Percentiles rank a stretch among this genome's conserved stretches.
These are phyloP conservation scores for Festucalex cinctus DNA, from an alignment of 2,113 vertebrate species.

Conservation along the genomic window DNA sequence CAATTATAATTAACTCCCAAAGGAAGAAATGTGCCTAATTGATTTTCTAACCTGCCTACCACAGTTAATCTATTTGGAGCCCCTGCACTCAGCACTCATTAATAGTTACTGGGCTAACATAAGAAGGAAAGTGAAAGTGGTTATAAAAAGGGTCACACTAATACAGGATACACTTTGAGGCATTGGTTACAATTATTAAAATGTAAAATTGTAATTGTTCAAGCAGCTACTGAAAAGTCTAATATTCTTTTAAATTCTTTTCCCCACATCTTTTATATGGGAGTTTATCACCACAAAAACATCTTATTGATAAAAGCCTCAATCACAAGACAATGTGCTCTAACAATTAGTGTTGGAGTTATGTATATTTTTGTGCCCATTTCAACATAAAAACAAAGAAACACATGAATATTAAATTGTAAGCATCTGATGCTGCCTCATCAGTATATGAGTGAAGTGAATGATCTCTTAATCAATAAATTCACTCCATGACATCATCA, in stretches of 20 bases:
- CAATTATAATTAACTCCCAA: constrained; percentile 51
- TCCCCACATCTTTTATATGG: too few species aligned
- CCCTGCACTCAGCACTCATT: constrained; percentile 15
- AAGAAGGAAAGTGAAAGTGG: not conserved
- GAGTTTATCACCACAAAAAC: not conserved
- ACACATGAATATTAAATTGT: not conserved
- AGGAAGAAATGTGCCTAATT: constrained; percentile 46
- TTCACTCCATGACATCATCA: not conserved
- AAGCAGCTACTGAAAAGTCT: too few species aligned
- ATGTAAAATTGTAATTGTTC: not conserved
- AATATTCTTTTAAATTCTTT: too few species aligned
- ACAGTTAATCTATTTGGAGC: constrained; percentile 35
- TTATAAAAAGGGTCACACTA: not conserved
- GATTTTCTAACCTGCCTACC: constrained; percentile 46
- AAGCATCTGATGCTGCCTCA: not conserved
- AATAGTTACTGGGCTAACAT: constrained; percentile 21
- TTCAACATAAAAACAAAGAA: too few species aligned
- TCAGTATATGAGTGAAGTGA: not conserved
- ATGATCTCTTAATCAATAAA: not conserved
- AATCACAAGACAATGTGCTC: too few species aligned
- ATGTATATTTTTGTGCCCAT: too few species aligned
- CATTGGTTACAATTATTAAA: not conserved
- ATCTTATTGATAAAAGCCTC: not conserved
- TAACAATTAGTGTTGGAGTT: too few species aligned
- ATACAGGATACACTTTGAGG: not conserved